Evolutionary conservation across 2,888 invertebrate species (phyloP), one percentile per base, ranked within the genome.

Genomic region (Amblyjoppa fuscipennis): DNA sequence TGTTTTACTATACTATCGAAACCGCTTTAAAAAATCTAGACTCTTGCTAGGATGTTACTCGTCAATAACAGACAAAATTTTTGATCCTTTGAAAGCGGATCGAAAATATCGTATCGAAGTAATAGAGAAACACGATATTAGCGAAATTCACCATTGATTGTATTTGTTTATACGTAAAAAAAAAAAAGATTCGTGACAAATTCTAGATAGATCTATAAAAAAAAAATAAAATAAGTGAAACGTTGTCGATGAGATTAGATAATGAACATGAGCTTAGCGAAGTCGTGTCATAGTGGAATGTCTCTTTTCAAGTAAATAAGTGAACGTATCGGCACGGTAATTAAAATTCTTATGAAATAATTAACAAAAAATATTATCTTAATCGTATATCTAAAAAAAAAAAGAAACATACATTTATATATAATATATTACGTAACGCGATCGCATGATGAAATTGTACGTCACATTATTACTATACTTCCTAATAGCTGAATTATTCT

Each of bases 401-500:
- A 71, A 28, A 70, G 25, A 69, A 49, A n/a, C 5, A 51, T 51
- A 59, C 28, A 31, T 7, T 25, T 16, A 25, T 31, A 66, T 41
- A 41, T 11, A 68, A 11, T 61, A 28, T 16, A 28, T 16, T 70
- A 7, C 13, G 70, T 1, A 66, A 7, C 77, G 69, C 69, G 59
- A 69, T 77, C 69, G 69, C 77, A 77, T 77, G 77, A 69, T 56
- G 13, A 61, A 11, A 53, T 59, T 56, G 20, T 59, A 38, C 56
- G 31, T 25, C 13, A 45, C 4, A n/a, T 34, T 53, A 56, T 53
- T 53, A 53, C 9, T 38, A 71, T n/a, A 59, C 34, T 28, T 86
- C 87, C 81, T 78, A 82, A 86, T 86, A 77, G 78, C 79, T 86
- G 81, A 87, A 81, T 79, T 70, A 83, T 81, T 56, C 70, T 77